Percentiles rank a stretch among this genome's conserved stretches.
Conservation (phyloP, 2,888 invertebrate species). For the Ashinkailepas kermadecensis region DNA sequence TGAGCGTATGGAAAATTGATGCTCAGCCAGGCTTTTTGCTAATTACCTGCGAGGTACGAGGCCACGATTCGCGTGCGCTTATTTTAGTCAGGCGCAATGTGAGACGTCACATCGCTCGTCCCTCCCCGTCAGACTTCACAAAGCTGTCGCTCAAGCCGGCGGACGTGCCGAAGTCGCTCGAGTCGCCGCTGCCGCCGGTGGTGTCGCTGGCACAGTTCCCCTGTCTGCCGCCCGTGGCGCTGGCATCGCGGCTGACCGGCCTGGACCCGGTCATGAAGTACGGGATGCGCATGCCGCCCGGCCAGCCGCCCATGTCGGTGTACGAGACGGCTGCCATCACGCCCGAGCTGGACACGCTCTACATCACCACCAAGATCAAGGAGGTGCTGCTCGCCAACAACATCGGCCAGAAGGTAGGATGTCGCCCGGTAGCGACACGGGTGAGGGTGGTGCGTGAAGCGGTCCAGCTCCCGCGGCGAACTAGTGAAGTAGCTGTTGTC, state of each 20-base stretch:
- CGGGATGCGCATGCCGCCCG: background rate
- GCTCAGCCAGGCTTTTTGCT: too few relatives aligned
- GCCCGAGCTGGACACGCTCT: slow-evolving; percentile 91
- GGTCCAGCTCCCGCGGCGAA: too few relatives aligned
- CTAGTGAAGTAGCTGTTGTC: too few relatives aligned
- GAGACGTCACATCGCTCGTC: too few relatives aligned
- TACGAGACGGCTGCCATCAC: slow-evolving; percentile 96
- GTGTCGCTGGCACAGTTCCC: slow-evolving; percentile 35
- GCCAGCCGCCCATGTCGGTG: slow-evolving; percentile 53
- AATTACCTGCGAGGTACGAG: too few relatives aligned
- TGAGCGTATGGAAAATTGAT: too few relatives aligned
- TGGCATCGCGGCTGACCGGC: slow-evolving; percentile 35
- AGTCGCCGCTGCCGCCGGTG: slow-evolving; percentile 34
- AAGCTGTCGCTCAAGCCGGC: slow-evolving; percentile 32
- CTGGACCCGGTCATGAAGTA: slow-evolving; percentile 38
- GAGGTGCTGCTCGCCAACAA: slow-evolving; percentile 93
- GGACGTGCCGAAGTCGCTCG: slow-evolving; percentile 33
- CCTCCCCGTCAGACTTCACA: slow-evolving; percentile 27
- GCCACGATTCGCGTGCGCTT: too few relatives aligned
- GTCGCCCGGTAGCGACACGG: too few relatives aligned
- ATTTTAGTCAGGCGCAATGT: too few relatives aligned
- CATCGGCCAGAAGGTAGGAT: slow-evolving; percentile 80
- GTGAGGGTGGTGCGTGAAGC: too few relatives aligned
- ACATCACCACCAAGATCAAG: slow-evolving; percentile 93
- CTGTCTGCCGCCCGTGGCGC: slow-evolving; percentile 34